Evolutionary conservation across 2,797 vertebrate species (phyloP).

Genomic region (Sebastolobus alascanus): DNA sequence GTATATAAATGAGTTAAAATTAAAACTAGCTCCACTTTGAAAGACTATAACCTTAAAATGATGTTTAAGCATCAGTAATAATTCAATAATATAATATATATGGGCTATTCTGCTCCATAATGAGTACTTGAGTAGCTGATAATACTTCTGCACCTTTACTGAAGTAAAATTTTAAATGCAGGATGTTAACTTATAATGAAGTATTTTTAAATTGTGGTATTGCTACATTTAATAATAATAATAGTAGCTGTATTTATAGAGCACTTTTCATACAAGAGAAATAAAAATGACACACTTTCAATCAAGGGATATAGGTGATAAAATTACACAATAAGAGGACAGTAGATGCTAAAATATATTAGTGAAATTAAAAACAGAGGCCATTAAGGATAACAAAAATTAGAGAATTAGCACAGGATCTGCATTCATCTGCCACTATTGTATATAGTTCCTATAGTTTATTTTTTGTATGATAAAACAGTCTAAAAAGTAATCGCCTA

Average conservation of each 20-base stretch:
- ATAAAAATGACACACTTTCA: no score
- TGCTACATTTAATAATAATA: background rate
- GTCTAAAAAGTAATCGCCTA: no score
- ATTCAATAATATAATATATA: background rate
- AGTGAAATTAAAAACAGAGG: no score
- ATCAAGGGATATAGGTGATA: accelerated
- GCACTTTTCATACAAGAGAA: no score
- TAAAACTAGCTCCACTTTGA: background rate
- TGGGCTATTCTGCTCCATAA: background rate
- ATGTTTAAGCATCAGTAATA: background rate
- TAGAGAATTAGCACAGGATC: no score
- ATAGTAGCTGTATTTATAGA: no score
- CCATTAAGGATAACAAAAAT: no score
- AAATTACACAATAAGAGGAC: no score
- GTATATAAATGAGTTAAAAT: background rate
- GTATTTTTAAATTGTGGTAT: background rate
- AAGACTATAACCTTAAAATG: background rate
- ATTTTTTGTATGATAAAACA: no score
- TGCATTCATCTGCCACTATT: no score
- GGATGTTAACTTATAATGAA: accelerated
- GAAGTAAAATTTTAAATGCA: background rate
- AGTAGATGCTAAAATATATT: no score
- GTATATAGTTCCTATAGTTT: accelerated
- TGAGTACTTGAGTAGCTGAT: background rate
- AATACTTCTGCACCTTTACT: background rate